phyloP scores from a whole-genome alignment of 1,140 invertebrate genomes.

The Drosophila lacteicornis region DNA sequence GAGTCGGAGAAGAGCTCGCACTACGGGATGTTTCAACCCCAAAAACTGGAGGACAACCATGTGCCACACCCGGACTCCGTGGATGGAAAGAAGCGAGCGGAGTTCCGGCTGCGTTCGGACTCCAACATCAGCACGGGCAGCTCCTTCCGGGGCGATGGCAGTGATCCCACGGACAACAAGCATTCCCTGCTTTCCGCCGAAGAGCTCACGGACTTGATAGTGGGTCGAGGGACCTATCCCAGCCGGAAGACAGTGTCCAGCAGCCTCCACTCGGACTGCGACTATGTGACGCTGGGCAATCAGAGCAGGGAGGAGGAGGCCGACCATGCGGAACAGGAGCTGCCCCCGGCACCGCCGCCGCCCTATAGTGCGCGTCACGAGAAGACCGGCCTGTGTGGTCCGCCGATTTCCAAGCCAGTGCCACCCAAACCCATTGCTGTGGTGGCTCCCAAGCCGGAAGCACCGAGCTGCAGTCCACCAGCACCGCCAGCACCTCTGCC shows the following conservation, averaged over 20 bases:
- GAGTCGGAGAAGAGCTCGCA: conserved; percentile 85
- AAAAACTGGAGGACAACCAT: conserved; percentile 47
- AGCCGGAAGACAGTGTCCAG: conserved; percentile 92
- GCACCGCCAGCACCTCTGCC: conserved; percentile 13
- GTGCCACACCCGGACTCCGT: conserved; percentile 49
- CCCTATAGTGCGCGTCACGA: conserved; percentile 85
- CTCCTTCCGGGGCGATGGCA: conserved; percentile 93
- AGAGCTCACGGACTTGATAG: conserved; percentile 92
- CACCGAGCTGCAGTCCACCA: conserved; percentile 23
- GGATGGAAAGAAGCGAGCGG: conserved; percentile 58
- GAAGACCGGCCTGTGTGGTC: conserved; percentile 81
- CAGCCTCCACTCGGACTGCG: conserved; percentile 94
- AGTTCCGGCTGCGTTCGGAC: conserved; percentile 89
- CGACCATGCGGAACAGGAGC: conserved; percentile 60
- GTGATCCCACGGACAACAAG: conserved; percentile 91
- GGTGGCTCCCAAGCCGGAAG: conserved; percentile 37
- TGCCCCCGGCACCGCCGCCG: conserved; percentile 85
- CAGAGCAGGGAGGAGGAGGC: conserved; percentile 86
- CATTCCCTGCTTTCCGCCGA: conserved; percentile 91
- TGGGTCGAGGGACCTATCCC: conserved; percentile 91
- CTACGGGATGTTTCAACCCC: conserved; percentile 86
- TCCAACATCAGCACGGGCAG: conserved; percentile 90
- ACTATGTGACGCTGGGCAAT: conserved; percentile 93
- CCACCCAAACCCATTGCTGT: conserved; percentile 34
- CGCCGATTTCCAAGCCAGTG: conserved; percentile 44